Base-by-base conservation (phyloP, 2,888 invertebrate genomes). In the Drosophila mercatorum region DNA sequence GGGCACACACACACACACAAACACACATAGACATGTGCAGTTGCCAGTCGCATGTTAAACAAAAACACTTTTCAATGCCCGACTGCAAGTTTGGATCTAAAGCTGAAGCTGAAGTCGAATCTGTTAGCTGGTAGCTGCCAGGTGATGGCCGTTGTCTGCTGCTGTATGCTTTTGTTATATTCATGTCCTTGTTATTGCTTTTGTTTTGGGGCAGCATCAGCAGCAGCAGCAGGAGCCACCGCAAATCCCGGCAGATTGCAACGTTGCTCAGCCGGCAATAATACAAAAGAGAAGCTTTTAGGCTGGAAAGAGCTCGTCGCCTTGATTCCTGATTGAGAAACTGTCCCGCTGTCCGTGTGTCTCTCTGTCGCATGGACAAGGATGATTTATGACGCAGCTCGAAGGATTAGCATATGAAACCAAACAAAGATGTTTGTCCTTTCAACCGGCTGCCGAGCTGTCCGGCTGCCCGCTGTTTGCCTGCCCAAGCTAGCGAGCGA, bases 321-420 rank as follows among this genome's bases (percentile, higher is more conserved):
- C 67, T 62, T 67, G 62, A 67, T 62, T 41, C 59, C 46, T 69
- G 65, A 75, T 73, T 73, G 73, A 72, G 72, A 59, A 72, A 62
- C 64, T 74, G 46, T 75, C 36, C 41, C 55, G 28, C 3, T 49
- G 10, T 56, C 31, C 31, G 22, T 51, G 53, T 66, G n/a, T 56
- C 31, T 51, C 44, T 26, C 38, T 51, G 49, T 57, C 60, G 65
- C 66, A 68, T 64, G 64, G 67, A 67, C 69, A 62, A 67, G 71
- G 71, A 84, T 88, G 83, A 84, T 84, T 84, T 84, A 84, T 88
- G 88, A 72, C 72, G 75, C 83, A 78, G 82, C 71, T 72, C 74
- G 71, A 75, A 75, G 88, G 84, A 88, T 88, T 84, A 84, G 84
- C 84, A 84, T 88, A 88, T 83, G 88, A 78, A 80, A 63, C 88